phyloP scores from a whole-genome alignment of 2,888 invertebrate species.

The Yponomeuta malinellus region DNA sequence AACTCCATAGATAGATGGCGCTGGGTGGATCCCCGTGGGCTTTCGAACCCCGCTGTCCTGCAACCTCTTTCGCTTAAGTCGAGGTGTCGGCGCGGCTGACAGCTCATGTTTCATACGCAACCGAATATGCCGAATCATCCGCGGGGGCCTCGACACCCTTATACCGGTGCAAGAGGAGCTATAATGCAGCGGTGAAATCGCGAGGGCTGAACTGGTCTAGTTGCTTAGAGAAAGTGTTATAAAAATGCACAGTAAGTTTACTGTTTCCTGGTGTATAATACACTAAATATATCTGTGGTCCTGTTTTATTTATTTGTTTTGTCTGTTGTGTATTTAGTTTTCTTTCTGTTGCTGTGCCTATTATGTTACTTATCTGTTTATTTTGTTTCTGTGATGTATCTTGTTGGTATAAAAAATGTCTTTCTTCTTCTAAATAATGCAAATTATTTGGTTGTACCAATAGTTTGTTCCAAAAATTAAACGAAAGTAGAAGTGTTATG shows the following conservation, averaged over 20 bases:
- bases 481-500: too few species aligned
- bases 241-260: neutral
- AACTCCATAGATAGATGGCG: neutral
- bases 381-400: too few species aligned
- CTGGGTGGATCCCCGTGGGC: neutral
- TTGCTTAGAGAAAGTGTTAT: neutral
- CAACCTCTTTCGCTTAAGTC: conserved; percentile 32
- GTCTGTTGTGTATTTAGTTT: too few species aligned
- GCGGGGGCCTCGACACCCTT: neutral
- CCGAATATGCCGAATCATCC: neutral
- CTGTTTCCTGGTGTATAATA: too few species aligned
- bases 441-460: too few species aligned
- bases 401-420: too few species aligned
- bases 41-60: conserved; percentile 24
- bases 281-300: too few species aligned
- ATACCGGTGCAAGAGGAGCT: neutral
- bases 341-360: too few species aligned
- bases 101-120: neutral
- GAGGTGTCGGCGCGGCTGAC: conserved; percentile 36
- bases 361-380: too few species aligned
- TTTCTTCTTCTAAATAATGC: too few species aligned
- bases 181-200: neutral
- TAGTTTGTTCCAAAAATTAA: too few species aligned
- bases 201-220: neutral
- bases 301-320: too few species aligned